These are phyloP conservation scores for cat (Felis catus) DNA, from an alignment of 2,113 vertebrate species.

Conservation along the genomic window F.catus_Fca126_mat1.0 CM031414.1:30322501-30323000, in stretches of 20 bases:
- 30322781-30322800: not conserved
- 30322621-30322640: not conserved
- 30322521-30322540: not conserved
- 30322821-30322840: not conserved
- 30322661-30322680: not conserved
- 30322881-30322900: not conserved
- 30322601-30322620: not conserved
- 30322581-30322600: constrained; percentile 77
- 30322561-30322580: constrained; percentile 65
- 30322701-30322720: not conserved
- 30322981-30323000: not conserved
- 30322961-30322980: not conserved
- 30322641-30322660: not conserved
- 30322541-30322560: constrained; percentile 54
- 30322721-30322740: not conserved
- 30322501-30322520: constrained; percentile 78
- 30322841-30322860: not conserved
- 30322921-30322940: not conserved
- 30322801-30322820: not conserved
- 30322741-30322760: not conserved
- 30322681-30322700: not conserved
- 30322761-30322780: not conserved
- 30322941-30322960: not conserved
- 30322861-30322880: not conserved
- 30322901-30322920: not conserved